These are phyloP conservation scores for Linnaemya vulpina DNA, from an alignment of 2,888 invertebrate species.

Conservation along the genomic window DNA sequence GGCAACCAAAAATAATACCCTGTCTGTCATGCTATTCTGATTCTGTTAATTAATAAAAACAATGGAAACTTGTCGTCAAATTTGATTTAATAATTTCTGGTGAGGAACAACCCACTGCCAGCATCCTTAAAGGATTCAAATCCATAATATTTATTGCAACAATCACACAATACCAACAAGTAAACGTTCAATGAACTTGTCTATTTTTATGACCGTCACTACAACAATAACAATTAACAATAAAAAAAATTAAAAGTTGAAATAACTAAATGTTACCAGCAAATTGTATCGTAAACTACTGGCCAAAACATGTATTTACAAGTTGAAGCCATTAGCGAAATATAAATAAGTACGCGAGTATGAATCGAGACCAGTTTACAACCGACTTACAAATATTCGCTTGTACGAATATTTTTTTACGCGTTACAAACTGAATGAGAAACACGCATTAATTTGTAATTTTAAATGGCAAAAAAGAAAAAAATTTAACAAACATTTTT, in stretches of 20 bases:
- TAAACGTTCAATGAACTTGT: conserved; percentile 71
- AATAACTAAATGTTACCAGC: conserved; percentile 50
- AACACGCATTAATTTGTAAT: conserved; percentile 39
- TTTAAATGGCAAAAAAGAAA: conserved; percentile 8
- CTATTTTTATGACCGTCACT: conserved; percentile 14
- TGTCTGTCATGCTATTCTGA: too few relatives aligned
- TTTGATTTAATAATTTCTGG: too few relatives aligned
- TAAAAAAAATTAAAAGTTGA: not conserved
- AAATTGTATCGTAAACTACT: conserved; percentile 37
- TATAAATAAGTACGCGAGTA: conserved; percentile 49
- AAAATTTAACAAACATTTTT: conserved; percentile 47
- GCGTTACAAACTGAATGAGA: conserved; percentile 52
- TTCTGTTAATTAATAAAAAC: too few relatives aligned
- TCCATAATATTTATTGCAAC: not conserved
- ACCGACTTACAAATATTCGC: conserved; percentile 47
- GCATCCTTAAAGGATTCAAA: too few relatives aligned
- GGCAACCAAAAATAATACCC: too few relatives aligned
- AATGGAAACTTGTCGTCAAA: too few relatives aligned
- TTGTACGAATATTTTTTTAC: conserved; percentile 50
- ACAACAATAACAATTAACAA: conserved; percentile 22
- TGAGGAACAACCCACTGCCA: too few relatives aligned
- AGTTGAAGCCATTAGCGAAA: conserved; percentile 3
- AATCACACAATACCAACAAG: conserved; percentile 27
- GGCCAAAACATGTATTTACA: conserved; percentile 29
- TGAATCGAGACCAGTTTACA: conserved; percentile 67